Base-by-base conservation (phyloP, 2,797 vertebrate genomes). In the Tenualosa thibaudeaui region DNA sequence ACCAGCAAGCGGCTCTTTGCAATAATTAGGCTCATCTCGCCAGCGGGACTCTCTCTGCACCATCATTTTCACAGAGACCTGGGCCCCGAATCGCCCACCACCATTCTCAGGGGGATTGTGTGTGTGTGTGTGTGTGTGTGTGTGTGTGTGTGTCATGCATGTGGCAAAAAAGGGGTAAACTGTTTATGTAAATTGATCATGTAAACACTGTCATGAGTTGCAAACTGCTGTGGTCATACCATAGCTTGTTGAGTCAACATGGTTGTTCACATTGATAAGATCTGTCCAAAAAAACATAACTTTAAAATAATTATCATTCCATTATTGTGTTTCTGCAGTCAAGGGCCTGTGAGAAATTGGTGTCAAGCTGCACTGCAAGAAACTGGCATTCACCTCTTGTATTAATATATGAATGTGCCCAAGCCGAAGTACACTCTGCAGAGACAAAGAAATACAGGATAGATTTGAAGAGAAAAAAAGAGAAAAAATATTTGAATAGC, bases 11-110 rank as follows among this genome's bases (percentile, higher is more conserved):
- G 50, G 84, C 88, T 87, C 89, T 87, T 96, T 95, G 94, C 94
- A 93, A 95, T 96, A 93, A 96, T 95, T 94, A 95, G 93, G 94
- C 93, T 94, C 91, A 92, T 93, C 92, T 94, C 92, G 90, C 91
- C 89, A 86, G 93, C 89, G 88, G 89, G 91, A 92, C 92, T 88
- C 91, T 93, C 95, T 93, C 95, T 96, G 93, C 93, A 93, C 92
- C 94, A 93, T 96, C 95, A 95, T 96, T 96, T 96, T 95, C 91
- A 93, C 94, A 88, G 87, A 86, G 51, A 86, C 71, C 0, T 40
- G 62, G 81, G 78, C 17, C 40, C 40, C 1, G 71, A 7, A 43
- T 22, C 71, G 71, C 71, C 71, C 71, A 78, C 71, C 37, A 78
- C 15, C 46, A 78, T 78, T 78, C 71, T 78, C 71, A 22, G 71